phyloP scores from a whole-genome alignment of 30 jellyfish, hydroid and myxozoan genomes.

The Chironex yamaguchii region DNA sequence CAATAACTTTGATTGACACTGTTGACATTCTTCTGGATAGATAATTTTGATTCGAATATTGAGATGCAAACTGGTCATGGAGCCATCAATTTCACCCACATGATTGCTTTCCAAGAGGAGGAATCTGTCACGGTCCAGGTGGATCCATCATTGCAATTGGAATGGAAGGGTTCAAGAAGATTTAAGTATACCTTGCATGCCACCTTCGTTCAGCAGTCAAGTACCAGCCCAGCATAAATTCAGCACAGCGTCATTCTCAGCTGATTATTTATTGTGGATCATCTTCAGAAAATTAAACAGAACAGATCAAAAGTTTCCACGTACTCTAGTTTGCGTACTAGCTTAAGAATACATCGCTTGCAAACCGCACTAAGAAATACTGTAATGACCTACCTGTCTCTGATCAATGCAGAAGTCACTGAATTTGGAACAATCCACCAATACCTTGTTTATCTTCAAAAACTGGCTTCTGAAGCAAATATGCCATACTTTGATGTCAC shows the following conservation, averaged over 20 bases:
- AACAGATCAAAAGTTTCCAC: conserved; percentile 12
- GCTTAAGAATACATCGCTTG: background rate
- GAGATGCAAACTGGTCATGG: conserved; percentile 32
- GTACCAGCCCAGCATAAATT: no score
- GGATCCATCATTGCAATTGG: conserved; percentile 1
- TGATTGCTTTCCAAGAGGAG: conserved; percentile 36
- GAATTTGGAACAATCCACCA: conserved; percentile 22
- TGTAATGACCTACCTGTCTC: conserved; percentile 43
- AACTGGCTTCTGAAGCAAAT: conserved; percentile 16
- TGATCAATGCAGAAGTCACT: conserved; percentile 50
- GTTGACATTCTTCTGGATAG: conserved; percentile 58
- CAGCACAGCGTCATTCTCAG: background rate
- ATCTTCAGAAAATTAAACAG: conserved; percentile 2
- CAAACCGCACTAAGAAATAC: background rate
- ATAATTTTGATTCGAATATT: conserved; percentile 34
- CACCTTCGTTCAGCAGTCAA: no score
- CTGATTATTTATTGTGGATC: background rate
- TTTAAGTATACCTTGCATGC: no score
- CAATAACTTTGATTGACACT: no score
- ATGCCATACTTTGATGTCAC: conserved; percentile 53
- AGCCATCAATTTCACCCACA: conserved; percentile 26
- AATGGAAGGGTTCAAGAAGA: no score
- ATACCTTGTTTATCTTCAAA: conserved; percentile 19
- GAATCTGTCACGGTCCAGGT: background rate
- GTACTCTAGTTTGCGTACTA: background rate